phyloP scores from a whole-genome alignment of 2,113 vertebrate genomes.

The Clarias batrachus region DNA sequence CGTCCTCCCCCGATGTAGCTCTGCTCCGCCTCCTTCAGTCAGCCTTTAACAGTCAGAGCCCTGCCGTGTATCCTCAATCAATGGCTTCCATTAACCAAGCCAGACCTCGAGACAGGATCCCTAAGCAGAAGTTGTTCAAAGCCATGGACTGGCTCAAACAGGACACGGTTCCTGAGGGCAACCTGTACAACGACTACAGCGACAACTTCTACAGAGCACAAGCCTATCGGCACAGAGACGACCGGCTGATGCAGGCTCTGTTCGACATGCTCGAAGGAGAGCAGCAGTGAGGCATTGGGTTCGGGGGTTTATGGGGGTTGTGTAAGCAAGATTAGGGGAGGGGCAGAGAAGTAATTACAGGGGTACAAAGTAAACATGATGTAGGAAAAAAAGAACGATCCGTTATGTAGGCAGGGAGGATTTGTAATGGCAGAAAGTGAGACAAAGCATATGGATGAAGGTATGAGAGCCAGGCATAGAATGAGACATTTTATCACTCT shows the following conservation, averaged over 20 bases:
- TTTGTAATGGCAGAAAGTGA: slow-evolving; percentile 1
- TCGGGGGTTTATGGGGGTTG: not conserved
- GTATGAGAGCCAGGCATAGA: slow-evolving; percentile 13
- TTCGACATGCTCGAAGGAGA: slow-evolving; percentile 83
- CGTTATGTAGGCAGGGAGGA: slow-evolving; percentile 2
- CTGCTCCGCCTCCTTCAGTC: slow-evolving; percentile 84
- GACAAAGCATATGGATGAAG: not conserved
- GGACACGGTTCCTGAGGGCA: slow-evolving; percentile 77
- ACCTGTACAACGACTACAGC: slow-evolving; percentile 84
- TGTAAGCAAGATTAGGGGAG: slow-evolving; percentile 24
- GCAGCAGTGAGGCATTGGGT: slow-evolving; percentile 64
- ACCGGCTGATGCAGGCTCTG: slow-evolving; percentile 88
- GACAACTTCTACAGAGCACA: slow-evolving; percentile 89
- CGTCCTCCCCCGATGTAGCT: slow-evolving; percentile 66
- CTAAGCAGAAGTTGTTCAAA: slow-evolving; percentile 81
- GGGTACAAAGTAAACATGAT: not conserved
- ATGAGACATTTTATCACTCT: slow-evolving; percentile 16
- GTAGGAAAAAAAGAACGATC: not conserved
- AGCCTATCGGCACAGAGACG: slow-evolving; percentile 90
- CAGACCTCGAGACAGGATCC: slow-evolving; percentile 65
- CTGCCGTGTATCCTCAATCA: slow-evolving; percentile 60
- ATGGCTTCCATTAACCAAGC: slow-evolving; percentile 14
- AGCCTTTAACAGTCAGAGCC: slow-evolving; percentile 80
- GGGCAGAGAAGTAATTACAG: not conserved
- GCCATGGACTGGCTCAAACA: slow-evolving; percentile 86